Evolutionary conservation across 2,797 vertebrate genomes (phyloP), one percentile per base, ranked within the genome.

Genomic region (Buceros bicornis): DNA sequence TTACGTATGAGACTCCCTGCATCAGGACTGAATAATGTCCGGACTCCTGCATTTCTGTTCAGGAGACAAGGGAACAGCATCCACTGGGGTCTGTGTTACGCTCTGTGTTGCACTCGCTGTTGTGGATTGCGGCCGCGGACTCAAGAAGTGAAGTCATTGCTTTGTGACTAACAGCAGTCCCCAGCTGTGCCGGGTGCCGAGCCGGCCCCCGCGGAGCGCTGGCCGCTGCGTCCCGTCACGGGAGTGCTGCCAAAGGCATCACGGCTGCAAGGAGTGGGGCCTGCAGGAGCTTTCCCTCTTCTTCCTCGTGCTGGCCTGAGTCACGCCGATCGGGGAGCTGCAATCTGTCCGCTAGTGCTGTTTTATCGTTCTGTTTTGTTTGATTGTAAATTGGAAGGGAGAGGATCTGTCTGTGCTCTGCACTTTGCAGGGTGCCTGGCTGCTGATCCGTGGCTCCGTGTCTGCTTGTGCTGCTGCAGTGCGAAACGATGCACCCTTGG

Each of bases 401-500:
- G 82, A 65, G 51, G 77, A 42, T 80, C 64, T 28, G 57, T 8
- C 65, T 64, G 77, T 13, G 47, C 77, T 47, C 33, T 33, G 69
- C 24, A 1, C 81, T 57, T 61, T 13, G 45, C 29, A 18, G 57
- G 61, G 76, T 40, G 86, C 87, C 89, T 90, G 94, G 57, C 45
- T 22, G 4, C 53, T 18, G 66, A 2, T 16, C 25, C 2, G 0
- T 13, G 87, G 2, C 51, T 69, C 58, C 31, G 0, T 0, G 7
- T 7, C 80, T 14, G 3, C 0, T 0, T 24, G 53, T 10, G 21
- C 67, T 24, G 3, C 80, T 5, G 51, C 69, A 28, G 80, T 7
- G n/a, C 2, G 1, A 8, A 66, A 37, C 0, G 1, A 0, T 29
- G 84, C 1, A 2, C 5, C 60, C 1, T 0, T 16, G 57, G 70